Percentiles rank a stretch among this genome's conserved stretches.
phyloP scores from a whole-genome alignment of 2,797 vertebrate species.

The Rhinella marina region DNA sequence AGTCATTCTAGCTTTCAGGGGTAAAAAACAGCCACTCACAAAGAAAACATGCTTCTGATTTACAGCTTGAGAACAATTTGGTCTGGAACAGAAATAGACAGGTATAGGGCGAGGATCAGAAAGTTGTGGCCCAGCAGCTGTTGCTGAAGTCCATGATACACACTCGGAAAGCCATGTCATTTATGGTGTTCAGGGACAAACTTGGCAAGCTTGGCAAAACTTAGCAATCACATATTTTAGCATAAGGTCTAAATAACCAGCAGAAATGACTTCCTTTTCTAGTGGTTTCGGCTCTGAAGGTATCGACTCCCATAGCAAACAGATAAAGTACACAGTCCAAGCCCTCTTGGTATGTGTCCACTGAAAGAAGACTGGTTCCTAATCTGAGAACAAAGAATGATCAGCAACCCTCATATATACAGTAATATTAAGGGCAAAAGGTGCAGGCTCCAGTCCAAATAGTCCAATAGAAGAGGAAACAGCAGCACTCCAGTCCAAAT shows the following conservation, averaged over 20 bases:
- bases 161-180: background rate
- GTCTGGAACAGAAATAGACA: background rate
- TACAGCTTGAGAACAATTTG: background rate
- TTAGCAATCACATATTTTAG: background rate
- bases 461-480: no score
- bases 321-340: background rate
- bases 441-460: no score
- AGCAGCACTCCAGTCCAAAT: no score
- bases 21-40: background rate
- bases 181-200: constrained; percentile 8
- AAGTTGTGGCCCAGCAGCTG: background rate
- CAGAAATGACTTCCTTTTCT: background rate
- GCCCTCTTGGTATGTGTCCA: no score
- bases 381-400: no score
- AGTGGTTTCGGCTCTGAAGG: background rate
- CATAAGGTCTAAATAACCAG: background rate
- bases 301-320: background rate
- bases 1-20: background rate
- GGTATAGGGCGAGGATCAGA: background rate
- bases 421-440: no score
- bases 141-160: background rate
- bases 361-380: no score
- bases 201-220: background rate
- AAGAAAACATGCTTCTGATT: background rate
- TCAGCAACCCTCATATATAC: no score